These are phyloP conservation scores for Acronicta alni DNA, from an alignment of 2,888 invertebrate genomes.

Conservation along the genomic window DNA sequence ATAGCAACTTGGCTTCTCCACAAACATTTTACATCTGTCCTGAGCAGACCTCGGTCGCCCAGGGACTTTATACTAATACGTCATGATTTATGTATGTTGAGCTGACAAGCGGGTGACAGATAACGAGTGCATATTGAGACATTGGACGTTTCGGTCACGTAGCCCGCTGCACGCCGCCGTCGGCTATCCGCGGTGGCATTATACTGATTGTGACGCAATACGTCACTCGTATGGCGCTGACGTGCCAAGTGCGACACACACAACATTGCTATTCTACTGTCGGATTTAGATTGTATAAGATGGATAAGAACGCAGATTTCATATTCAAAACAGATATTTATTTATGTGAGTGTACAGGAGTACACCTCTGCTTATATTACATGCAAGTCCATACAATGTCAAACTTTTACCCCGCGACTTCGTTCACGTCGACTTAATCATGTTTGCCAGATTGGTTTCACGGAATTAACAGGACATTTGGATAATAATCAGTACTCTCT, in stretches of 20 bases:
- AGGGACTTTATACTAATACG: no score
- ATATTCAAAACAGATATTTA: not conserved
- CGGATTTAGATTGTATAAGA: constrained; percentile 10
- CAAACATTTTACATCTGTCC: no score
- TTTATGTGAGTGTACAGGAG: no score
- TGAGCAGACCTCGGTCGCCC: no score
- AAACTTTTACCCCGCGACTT: no score
- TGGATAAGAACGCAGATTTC: not conserved
- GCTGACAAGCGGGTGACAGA: constrained; percentile 42
- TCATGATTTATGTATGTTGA: constrained; percentile 35
- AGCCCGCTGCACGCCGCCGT: constrained; percentile 67
- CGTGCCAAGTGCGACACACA: constrained; percentile 41
- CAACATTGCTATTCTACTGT: constrained; percentile 6
- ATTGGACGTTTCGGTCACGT: constrained; percentile 75
- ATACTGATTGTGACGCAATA: constrained; percentile 74
- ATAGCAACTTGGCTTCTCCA: no score
- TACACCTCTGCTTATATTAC: no score
- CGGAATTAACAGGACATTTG: no score
- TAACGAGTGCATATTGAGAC: constrained; percentile 72
- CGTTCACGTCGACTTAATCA: no score
- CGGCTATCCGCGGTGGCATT: constrained; percentile 73
- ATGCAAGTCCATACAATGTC: no score
- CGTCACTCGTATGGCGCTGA: constrained; percentile 59
- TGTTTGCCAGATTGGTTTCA: no score
- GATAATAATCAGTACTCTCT: no score